phyloP scores from a whole-genome alignment of 2,888 invertebrate genomes.

The Eupithecia vulgata region DNA sequence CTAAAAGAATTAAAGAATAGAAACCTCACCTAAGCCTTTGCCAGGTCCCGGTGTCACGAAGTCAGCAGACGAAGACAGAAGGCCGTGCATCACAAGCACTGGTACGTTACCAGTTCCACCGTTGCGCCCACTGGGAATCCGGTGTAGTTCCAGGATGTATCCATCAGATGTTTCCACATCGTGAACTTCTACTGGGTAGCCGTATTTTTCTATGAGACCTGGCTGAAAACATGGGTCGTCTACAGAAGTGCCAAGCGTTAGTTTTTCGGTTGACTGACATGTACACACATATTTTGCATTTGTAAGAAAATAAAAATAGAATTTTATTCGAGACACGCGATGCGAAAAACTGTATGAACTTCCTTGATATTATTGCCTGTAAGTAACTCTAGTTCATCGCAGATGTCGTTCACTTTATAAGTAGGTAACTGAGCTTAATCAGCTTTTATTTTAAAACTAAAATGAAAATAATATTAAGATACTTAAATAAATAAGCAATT shows the following conservation, averaged over 20 bases:
- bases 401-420: too few relatives aligned
- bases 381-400: too few relatives aligned
- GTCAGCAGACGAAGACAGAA: slow-evolving; percentile 65
- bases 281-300: too few relatives aligned
- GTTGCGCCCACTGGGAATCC: slow-evolving; percentile 61
- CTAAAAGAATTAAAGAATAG: background rate
- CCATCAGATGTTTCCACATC: slow-evolving; percentile 59
- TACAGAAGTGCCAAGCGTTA: too few relatives aligned
- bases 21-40: slow-evolving; percentile 52
- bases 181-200: slow-evolving; percentile 63
- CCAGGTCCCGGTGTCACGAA: slow-evolving; percentile 60
- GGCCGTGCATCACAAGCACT: slow-evolving; percentile 62
- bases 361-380: too few relatives aligned
- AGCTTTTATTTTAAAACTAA: too few relatives aligned
- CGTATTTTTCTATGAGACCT: slow-evolving; percentile 60
- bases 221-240: slow-evolving; percentile 49
- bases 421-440: too few relatives aligned
- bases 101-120: slow-evolving; percentile 42
- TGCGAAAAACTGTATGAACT: too few relatives aligned
- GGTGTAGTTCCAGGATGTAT: slow-evolving; percentile 61
- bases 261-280: too few relatives aligned
- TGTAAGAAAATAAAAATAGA: too few relatives aligned
- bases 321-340: too few relatives aligned
- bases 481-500: background rate
- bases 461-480: background rate